These are phyloP conservation scores for Sabellastarte sp. DNA, from an alignment of 2,888 invertebrate genomes.

Conservation along the genomic window DNA sequence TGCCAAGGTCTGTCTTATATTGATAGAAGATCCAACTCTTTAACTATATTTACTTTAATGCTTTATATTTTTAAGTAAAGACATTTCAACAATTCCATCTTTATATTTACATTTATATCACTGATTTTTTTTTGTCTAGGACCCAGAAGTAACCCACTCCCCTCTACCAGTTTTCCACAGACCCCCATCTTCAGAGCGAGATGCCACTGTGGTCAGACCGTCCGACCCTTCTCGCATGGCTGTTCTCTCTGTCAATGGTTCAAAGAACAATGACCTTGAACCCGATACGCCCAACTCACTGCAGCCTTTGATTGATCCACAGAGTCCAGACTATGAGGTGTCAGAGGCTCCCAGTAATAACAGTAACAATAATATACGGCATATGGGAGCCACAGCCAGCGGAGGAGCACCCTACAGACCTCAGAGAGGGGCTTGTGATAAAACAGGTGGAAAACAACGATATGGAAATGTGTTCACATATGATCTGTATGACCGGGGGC, in stretches of 20 bases:
- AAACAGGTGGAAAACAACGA: not conserved
- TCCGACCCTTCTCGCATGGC: too few relatives aligned
- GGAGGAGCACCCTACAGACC: too few relatives aligned
- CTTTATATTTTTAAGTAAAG: too few relatives aligned
- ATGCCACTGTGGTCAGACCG: not conserved
- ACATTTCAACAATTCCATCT: too few relatives aligned
- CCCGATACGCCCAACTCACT: constrained; percentile 17
- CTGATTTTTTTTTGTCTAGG: constrained; percentile 14
- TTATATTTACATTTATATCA: too few relatives aligned
- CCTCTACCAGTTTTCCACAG: constrained; percentile 22
- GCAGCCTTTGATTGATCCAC: constrained; percentile 17
- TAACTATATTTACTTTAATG: too few relatives aligned
- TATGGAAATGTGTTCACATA: not conserved
- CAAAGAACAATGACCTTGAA: constrained; percentile 7
- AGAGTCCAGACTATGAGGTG: constrained; percentile 9
- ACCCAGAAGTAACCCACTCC: constrained; percentile 20
- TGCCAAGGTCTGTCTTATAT: too few relatives aligned
- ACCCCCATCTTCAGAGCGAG: too few relatives aligned
- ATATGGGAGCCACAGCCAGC: too few relatives aligned
- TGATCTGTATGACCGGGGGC: not conserved
- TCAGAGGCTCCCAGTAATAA: too few relatives aligned
- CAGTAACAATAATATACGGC: too few relatives aligned
- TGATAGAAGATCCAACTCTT: too few relatives aligned
- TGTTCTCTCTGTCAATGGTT: not conserved
- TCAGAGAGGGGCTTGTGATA: not conserved